These are phyloP conservation scores for Creontiades dilutus DNA, from an alignment of 2,888 invertebrate species.

Conservation along the genomic window DNA sequence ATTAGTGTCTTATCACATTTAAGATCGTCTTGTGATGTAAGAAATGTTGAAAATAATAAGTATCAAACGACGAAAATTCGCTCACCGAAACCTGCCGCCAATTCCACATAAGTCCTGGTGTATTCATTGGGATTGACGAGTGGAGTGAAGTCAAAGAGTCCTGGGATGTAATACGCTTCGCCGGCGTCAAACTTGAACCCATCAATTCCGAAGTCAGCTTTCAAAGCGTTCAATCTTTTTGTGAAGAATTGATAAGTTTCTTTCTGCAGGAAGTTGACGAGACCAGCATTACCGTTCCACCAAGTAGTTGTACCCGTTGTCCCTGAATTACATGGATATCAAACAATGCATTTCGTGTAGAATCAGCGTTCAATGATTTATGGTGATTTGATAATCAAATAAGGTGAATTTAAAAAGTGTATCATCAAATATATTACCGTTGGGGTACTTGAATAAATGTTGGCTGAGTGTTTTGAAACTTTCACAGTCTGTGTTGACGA, in stretches of 20 bases:
- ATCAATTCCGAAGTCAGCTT: conserved; percentile 84
- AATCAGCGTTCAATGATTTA: too few relatives aligned
- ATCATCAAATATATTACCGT: conserved; percentile 73
- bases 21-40: too few relatives aligned
- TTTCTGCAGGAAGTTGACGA: conserved; percentile 84
- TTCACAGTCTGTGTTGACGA: conserved; percentile 87
- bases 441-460: conserved; percentile 80
- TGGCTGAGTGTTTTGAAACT: conserved; percentile 82
- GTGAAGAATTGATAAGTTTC: conserved; percentile 80
- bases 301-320: conserved; percentile 79
- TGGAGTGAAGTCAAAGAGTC: conserved; percentile 71
- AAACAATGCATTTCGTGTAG: too few relatives aligned
- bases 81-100: conserved; percentile 81
- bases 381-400: too few relatives aligned
- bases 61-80: neutral
- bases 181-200: conserved; percentile 92
- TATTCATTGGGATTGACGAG: conserved; percentile 81
- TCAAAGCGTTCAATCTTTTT: conserved; percentile 80
- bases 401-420: neutral
- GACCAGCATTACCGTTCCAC: conserved; percentile 79
- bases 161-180: conserved; percentile 78
- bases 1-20: too few relatives aligned
- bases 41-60: too few relatives aligned
- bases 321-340: conserved; percentile 67
- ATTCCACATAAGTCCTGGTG: conserved; percentile 81